Percentiles rank a stretch among this genome's conserved stretches.
Evolutionary conservation across 2,888 invertebrate species (phyloP).

Genomic region (Cynaeus angustus): DNA sequence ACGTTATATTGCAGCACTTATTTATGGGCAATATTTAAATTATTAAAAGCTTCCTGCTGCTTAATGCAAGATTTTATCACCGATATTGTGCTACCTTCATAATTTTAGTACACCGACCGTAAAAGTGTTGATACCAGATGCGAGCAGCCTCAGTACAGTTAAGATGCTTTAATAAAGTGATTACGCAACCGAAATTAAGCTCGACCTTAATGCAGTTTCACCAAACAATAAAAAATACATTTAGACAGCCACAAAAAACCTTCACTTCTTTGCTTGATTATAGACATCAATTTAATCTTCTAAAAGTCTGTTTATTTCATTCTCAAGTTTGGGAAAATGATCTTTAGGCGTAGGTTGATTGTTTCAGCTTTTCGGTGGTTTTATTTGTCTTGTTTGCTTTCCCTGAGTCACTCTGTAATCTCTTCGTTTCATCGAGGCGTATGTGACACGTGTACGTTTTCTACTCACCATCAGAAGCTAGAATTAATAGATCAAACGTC

Average conservation of each 20-base stretch:
- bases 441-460: slow-evolving; percentile 6
- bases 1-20: slow-evolving; percentile 23
- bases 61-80: slow-evolving; percentile 59
- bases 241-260: background rate
- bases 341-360: background rate
- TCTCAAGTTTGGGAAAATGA: background rate
- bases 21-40: slow-evolving; percentile 49
- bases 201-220: background rate
- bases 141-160: slow-evolving; percentile 12
- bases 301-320: too few relatives aligned
- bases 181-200: slow-evolving; percentile 22
- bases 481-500: slow-evolving; percentile 32
- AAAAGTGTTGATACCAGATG: slow-evolving; percentile 32
- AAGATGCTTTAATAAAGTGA: slow-evolving; percentile 36
- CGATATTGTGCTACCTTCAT: slow-evolving; percentile 37
- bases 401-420: background rate
- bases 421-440: background rate
- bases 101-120: slow-evolving; percentile 31
- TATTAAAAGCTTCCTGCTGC: slow-evolving; percentile 57
- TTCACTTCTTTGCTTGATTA: background rate
- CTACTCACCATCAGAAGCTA: slow-evolving; percentile 1
- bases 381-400: background rate
- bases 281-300: background rate
- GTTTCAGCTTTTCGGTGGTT: background rate
- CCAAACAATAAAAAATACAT: slow-evolving; percentile 7